These are phyloP conservation scores for Homarus gammarus DNA, from an alignment of 2,888 invertebrate genomes.

Conservation along the genomic window DNA sequence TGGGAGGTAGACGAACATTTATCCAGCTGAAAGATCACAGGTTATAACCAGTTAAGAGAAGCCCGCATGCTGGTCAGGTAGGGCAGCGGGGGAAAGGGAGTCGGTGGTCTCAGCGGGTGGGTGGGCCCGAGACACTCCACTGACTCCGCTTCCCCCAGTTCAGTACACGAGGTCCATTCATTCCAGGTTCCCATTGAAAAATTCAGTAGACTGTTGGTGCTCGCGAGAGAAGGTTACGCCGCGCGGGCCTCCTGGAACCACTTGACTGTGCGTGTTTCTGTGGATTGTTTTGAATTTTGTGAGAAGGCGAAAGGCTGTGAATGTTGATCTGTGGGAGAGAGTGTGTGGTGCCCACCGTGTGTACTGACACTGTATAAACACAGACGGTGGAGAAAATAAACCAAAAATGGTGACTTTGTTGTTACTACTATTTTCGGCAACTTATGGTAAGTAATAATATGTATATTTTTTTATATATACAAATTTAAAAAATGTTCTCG, in stretches of 20 bases:
- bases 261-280: not conserved
- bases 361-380: slow-evolving; percentile 6
- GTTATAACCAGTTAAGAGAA: slow-evolving; percentile 39
- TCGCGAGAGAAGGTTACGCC: slow-evolving; percentile 20
- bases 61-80: slow-evolving; percentile 61
- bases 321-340: not conserved
- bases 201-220: slow-evolving; percentile 60
- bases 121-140: slow-evolving; percentile 1
- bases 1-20: slow-evolving; percentile 22
- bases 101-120: slow-evolving; percentile 18
- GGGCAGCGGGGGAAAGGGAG: slow-evolving; percentile 53
- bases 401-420: slow-evolving; percentile 36
- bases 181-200: slow-evolving; percentile 64
- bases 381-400: not conserved
- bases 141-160: slow-evolving; percentile 42
- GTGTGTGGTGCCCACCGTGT: slow-evolving; percentile 3
- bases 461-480: not conserved
- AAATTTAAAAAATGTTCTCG: not conserved
- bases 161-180: slow-evolving; percentile 71
- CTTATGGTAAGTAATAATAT: slow-evolving; percentile 49
- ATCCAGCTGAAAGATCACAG: slow-evolving; percentile 36
- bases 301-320: not conserved
- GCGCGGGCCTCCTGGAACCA: slow-evolving; percentile 19
- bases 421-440: slow-evolving; percentile 14
- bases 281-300: not conserved